Percentiles rank a stretch among this genome's conserved stretches.
Conservation (phyloP, 2,797 vertebrate species). For the Sciurus vulgaris region DNA sequence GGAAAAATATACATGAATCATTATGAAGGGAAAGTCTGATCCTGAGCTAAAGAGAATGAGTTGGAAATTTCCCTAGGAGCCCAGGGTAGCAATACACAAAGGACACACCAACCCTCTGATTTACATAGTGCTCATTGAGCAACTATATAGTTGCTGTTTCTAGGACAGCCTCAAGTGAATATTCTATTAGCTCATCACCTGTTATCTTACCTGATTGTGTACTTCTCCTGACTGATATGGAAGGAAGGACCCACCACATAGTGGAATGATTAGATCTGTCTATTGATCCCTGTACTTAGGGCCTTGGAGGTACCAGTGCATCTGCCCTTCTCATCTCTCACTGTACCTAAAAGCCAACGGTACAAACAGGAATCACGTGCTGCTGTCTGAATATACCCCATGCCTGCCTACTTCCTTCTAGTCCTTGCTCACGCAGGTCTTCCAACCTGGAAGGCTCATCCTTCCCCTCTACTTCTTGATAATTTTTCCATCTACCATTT, state of each 20-base stretch:
- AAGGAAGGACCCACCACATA: not conserved
- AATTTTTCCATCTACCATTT: not conserved
- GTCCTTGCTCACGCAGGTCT: not conserved
- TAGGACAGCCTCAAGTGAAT: not conserved
- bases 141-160: not conserved
- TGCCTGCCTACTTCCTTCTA: not conserved
- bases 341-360: not conserved
- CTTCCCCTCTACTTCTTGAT: not conserved
- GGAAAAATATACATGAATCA: not conserved
- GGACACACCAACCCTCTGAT: not conserved
- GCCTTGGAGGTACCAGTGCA: no score
- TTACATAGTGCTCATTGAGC: not conserved
- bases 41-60: not conserved
- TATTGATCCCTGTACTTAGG: not conserved
- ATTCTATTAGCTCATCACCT: not conserved
- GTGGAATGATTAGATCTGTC: not conserved
- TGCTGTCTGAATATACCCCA: not conserved
- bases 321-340: not conserved
- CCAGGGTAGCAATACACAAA: not conserved
- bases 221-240: not conserved
- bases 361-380: fast-evolving
- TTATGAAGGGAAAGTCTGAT: not conserved
- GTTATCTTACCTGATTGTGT: not conserved
- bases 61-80: not conserved
- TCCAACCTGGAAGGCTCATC: not conserved